Base-by-base conservation (phyloP, 2,888 invertebrate genomes). In the Choristoneura rosaceana region DNA sequence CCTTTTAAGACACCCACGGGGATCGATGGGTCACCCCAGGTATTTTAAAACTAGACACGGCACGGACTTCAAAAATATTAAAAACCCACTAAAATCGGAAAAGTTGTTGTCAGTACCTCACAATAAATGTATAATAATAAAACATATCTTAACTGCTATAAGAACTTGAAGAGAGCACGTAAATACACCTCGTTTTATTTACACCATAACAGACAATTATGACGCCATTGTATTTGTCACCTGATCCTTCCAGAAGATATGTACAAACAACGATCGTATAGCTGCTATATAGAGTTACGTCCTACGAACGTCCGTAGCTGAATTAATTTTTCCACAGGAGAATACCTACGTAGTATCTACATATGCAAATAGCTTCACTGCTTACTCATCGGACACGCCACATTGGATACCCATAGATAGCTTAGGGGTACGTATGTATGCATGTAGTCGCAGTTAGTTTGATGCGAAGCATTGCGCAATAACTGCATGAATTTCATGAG, bases 281-380 rank as follows among this genome's bases (percentile, higher is more conserved):
- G 15, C 52, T 25, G 25, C 25, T 25, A 34, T 55, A 41, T 65
- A 17, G 52, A 52, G 60, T 60, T 14, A 60, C 47, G 9, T 43
- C 43, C 55, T 47, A 25, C 45, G 14, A 38, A 15, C 17, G 25
- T n/a, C 43, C 43, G 10, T 59, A 25, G n/a, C 17, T 60, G 60
- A 68, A 61, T 61, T 38, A 69, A 58, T 25, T 59, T 58, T 67
- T 58, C 66, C 66, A 67, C 58, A 33, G 58, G 66, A 58, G 66
- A n/a, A 17, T 52, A 17, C 52, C 15, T 52, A 50, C 15, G 5
- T 50, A 17, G 5, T 50, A 52, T 17, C 15, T 52, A 52, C 52
- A n/a, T 9, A 50, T 50, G 12, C 34, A 38, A 34, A 2, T 43
- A 47, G 47, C 33, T 47, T 3, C 15, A 15, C 67, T 33, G 34